Percentiles rank a stretch among this genome's conserved stretches.
Evolutionary conservation across 1,140 invertebrate species (phyloP).

Genomic region (Belonocnema kinseyi): DNA sequence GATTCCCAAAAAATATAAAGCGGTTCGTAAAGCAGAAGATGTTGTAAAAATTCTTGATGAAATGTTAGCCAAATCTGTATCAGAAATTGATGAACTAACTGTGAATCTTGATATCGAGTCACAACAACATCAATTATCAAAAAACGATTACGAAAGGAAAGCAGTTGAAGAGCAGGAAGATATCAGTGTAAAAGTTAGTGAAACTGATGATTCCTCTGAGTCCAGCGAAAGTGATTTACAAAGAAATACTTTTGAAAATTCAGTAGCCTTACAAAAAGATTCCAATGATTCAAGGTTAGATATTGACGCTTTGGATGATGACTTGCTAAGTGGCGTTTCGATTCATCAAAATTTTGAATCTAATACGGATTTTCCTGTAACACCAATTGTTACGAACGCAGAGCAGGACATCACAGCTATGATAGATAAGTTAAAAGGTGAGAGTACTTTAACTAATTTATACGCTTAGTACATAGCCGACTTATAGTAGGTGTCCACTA

Average conservation of each 20-base stretch:
- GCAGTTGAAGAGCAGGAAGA: constrained; percentile 6
- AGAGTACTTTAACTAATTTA: background rate
- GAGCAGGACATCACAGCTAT: constrained; percentile 71
- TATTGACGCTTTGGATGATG: constrained; percentile 60
- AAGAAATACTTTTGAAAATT: constrained; percentile 65
- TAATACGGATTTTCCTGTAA: constrained; percentile 61
- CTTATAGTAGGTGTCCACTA: no score
- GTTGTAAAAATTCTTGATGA: constrained; percentile 65
- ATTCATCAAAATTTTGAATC: constrained; percentile 39
- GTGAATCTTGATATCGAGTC: no score
- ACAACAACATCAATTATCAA: no score
- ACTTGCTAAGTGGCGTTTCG: constrained; percentile 54
- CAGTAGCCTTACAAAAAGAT: constrained; percentile 67
- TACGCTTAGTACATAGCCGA: no score
- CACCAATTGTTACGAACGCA: constrained; percentile 57
- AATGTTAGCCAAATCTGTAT: constrained; percentile 56
- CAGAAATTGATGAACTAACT: background rate
- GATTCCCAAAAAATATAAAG: constrained; percentile 61
- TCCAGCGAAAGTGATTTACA: constrained; percentile 67
- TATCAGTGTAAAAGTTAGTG: constrained; percentile 31
- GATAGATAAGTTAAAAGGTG: constrained; percentile 73
- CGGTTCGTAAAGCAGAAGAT: constrained; percentile 59
- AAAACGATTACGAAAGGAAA: constrained; percentile 6
- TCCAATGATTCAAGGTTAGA: constrained; percentile 63
- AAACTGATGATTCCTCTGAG: constrained; percentile 56